Evolutionary conservation across 2,888 invertebrate genomes (phyloP).

Genomic region (Mamestra brassicae): DNA sequence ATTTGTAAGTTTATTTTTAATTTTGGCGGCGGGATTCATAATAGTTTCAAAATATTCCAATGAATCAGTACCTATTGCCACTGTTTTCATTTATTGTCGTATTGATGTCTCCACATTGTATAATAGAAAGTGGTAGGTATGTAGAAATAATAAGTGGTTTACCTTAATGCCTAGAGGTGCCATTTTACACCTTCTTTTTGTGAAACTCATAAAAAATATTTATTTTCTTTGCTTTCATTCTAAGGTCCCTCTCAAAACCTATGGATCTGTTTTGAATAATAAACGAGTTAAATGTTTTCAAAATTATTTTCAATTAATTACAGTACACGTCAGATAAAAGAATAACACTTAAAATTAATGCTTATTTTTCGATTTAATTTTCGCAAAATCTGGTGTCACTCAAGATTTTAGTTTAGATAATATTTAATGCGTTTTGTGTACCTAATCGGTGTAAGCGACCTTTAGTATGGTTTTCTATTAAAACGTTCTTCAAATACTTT

Average conservation of each 20-base stretch:
- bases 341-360: background rate
- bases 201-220: too few relatives aligned
- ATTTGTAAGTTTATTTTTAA: too few relatives aligned
- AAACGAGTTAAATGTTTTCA: background rate
- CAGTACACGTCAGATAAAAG: slow-evolving; percentile 2
- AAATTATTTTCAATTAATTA: slow-evolving; percentile 11
- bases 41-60: too few relatives aligned
- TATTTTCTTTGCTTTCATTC: too few relatives aligned
- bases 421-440: slow-evolving; percentile 7
- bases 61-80: too few relatives aligned
- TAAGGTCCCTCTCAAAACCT: background rate
- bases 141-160: too few relatives aligned
- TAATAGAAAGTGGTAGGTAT: too few relatives aligned
- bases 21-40: too few relatives aligned
- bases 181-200: too few relatives aligned
- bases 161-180: too few relatives aligned
- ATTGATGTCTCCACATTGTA: too few relatives aligned
- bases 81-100: too few relatives aligned
- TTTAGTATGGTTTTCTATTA: background rate
- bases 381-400: slow-evolving; percentile 27
- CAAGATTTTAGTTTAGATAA: slow-evolving; percentile 18
- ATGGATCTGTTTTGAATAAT: background rate
- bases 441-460: slow-evolving; percentile 14
- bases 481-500: slow-evolving; percentile 16
- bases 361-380: slow-evolving; percentile 2